A percentile compares a stretch with the other conserved stretches of the same genome.
Conservation (phyloP, 1,140 invertebrate species). For the Gryllus bimaculatus region DNA sequence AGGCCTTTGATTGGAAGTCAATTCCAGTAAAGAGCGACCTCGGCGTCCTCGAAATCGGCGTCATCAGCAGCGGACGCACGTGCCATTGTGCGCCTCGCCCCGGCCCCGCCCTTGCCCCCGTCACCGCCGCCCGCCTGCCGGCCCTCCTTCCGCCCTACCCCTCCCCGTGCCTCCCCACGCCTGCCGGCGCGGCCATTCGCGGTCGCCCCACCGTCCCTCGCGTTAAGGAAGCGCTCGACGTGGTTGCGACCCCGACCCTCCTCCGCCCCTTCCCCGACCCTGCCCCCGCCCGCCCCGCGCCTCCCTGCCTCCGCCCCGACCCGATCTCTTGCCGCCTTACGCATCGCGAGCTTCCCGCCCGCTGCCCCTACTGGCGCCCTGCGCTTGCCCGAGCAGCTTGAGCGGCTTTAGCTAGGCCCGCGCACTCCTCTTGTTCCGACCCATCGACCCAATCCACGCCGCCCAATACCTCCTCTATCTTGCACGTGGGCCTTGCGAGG, state of each 20-base stretch:
- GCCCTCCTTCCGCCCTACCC: not conserved
- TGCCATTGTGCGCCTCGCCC: not conserved
- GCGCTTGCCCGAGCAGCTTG: not conserved
- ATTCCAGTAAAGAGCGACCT: conserved; percentile 3
- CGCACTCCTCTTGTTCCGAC: not conserved
- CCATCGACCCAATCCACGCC: not conserved
- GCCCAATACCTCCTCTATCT: not conserved
- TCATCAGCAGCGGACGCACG: not conserved
- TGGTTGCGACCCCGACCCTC: too few relatives aligned
- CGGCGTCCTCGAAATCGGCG: not conserved
- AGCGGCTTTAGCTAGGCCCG: not conserved
- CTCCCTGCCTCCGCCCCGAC: not conserved
- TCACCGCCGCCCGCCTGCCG: not conserved
- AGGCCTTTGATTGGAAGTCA: conserved; percentile 3
- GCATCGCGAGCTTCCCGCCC: not conserved
- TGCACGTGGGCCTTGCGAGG: not conserved
- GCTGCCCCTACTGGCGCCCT: too few relatives aligned
- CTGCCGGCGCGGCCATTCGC: not conserved
- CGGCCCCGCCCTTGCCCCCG: too few relatives aligned
- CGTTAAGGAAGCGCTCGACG: too few relatives aligned
- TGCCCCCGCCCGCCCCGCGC: too few relatives aligned
- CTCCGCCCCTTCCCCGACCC: too few relatives aligned
- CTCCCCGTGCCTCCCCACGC: too few relatives aligned
- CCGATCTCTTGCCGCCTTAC: not conserved
- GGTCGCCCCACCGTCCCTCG: too few relatives aligned